These are phyloP conservation scores for Drosophila pseudoobscura DNA, from an alignment of 1,140 invertebrate genomes.

Conservation along the genomic window DNA sequence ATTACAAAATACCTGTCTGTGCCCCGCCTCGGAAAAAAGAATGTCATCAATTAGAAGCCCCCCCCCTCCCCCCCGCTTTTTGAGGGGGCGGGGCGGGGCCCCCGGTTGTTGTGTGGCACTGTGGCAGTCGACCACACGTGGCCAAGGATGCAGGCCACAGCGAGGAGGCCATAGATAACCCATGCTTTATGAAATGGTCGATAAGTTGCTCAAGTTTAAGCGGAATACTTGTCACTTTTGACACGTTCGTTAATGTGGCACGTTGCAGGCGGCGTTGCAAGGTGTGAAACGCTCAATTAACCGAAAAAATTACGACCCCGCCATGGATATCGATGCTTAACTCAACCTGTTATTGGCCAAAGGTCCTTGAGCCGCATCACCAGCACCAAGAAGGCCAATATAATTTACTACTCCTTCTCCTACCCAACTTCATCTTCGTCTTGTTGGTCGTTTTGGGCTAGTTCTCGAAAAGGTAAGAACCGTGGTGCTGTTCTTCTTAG, in stretches of 20 bases:
- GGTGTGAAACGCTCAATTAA: slow-evolving; percentile 76
- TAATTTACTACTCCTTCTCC: slow-evolving; percentile 50
- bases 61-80: too few species aligned
- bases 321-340: slow-evolving; percentile 28
- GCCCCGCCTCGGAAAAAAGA: slow-evolving; percentile 4
- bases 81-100: slow-evolving; percentile 1
- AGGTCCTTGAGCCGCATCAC: slow-evolving; percentile 59
- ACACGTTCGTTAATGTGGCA: slow-evolving; percentile 72
- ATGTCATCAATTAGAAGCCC: slow-evolving; percentile 41
- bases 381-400: slow-evolving; percentile 52
- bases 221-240: slow-evolving; percentile 72
- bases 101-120: background rate
- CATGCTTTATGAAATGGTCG: slow-evolving; percentile 53
- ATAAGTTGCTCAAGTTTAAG: slow-evolving; percentile 75
- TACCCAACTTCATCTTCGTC: background rate
- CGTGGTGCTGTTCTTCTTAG: slow-evolving; percentile 6
- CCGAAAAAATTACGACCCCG: slow-evolving; percentile 65
- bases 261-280: slow-evolving; percentile 23
- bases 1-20: slow-evolving; percentile 53
- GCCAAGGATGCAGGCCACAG: slow-evolving; percentile 40
- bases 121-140: slow-evolving; percentile 50
- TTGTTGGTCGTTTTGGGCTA: background rate
- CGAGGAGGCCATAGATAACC: slow-evolving; percentile 49
- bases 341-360: slow-evolving; percentile 67
- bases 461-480: slow-evolving; percentile 39